A percentile compares a stretch with the other conserved stretches of the same genome.
Conservation (phyloP, 2,888 invertebrate genomes). For the Drosophila percnosoma region DNA sequence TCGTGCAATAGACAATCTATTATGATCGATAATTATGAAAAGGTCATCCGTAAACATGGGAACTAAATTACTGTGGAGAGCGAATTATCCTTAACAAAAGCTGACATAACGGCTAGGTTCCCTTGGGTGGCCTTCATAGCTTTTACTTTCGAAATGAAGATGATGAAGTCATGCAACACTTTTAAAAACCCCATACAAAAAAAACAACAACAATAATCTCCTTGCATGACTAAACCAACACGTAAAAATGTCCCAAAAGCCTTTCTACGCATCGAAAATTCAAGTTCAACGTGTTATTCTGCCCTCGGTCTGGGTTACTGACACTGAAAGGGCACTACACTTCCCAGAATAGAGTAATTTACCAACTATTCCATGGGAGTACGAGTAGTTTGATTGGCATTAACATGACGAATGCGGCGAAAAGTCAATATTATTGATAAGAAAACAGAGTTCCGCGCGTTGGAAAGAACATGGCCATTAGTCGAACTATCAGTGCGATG, state of each 20-base stretch:
- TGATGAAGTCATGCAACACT: slow-evolving; percentile 71
- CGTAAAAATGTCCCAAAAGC: slow-evolving; percentile 9
- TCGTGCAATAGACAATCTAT: slow-evolving; percentile 37
- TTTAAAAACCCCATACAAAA: slow-evolving; percentile 28
- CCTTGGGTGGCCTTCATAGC: slow-evolving; percentile 41
- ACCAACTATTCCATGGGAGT: slow-evolving; percentile 26
- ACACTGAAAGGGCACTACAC: slow-evolving; percentile 58
- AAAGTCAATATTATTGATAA: slow-evolving; percentile 64
- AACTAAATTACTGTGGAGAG: slow-evolving; percentile 7
- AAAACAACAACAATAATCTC: slow-evolving; percentile 12
- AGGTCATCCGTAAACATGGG: slow-evolving; percentile 29
- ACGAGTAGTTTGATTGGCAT: slow-evolving; percentile 39
- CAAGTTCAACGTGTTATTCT: slow-evolving; percentile 69
- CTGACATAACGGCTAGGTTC: slow-evolving; percentile 27
- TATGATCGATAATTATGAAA: slow-evolving; percentile 22
- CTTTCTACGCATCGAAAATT: slow-evolving; percentile 51
- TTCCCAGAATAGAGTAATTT: slow-evolving; percentile 44
- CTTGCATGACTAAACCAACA: slow-evolving; percentile 66
- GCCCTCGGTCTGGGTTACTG: slow-evolving; percentile 72
- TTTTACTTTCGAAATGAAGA: slow-evolving; percentile 60
- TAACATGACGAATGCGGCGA: slow-evolving; percentile 24
- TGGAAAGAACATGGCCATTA: slow-evolving; percentile 57
- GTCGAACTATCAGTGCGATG: slow-evolving; percentile 47
- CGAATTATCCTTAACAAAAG: slow-evolving; percentile 38
- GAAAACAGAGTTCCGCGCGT: slow-evolving; percentile 42